Percentiles rank a stretch among this genome's conserved stretches.
Evolutionary conservation across 2,113 vertebrate genomes (phyloP).

Genomic region (Amblyornis subalaris): DNA sequence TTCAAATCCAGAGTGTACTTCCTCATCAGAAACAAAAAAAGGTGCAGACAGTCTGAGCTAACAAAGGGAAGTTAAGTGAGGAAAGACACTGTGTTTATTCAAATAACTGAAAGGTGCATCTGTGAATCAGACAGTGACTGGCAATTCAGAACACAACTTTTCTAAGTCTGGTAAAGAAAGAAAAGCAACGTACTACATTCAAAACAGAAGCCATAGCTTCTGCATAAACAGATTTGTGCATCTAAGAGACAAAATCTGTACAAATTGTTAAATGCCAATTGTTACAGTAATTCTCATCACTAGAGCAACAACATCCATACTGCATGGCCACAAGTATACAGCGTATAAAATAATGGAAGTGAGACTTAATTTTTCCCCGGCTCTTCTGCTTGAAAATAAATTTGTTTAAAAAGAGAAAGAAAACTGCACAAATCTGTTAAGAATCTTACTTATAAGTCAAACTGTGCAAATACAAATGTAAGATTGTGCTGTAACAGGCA

Average conservation of each 20-base stretch:
- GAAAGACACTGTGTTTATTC: slow-evolving; percentile 32
- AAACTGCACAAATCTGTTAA: slow-evolving; percentile 50
- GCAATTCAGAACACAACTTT: slow-evolving; percentile 39
- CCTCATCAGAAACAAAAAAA: slow-evolving; percentile 26
- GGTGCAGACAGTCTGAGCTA: slow-evolving; percentile 13
- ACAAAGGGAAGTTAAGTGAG: not conserved
- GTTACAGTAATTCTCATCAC: not conserved
- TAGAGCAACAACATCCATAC: not conserved
- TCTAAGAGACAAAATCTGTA: slow-evolving; percentile 5
- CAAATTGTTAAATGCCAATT: slow-evolving; percentile 32
- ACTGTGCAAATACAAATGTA: slow-evolving; percentile 49
- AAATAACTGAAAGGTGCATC: slow-evolving; percentile 41
- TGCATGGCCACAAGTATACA: not conserved
- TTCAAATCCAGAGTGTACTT: slow-evolving; percentile 6
- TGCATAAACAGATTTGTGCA: slow-evolving; percentile 42
- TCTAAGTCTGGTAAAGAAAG: slow-evolving; percentile 10
- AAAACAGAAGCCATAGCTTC: slow-evolving; percentile 33
- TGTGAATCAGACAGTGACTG: slow-evolving; percentile 52
- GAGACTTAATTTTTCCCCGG: not conserved
- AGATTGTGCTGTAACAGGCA: slow-evolving; percentile 62
- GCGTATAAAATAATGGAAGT: not conserved
- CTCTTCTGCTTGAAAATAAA: not conserved
- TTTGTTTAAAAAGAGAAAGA: not conserved
- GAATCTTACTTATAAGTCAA: slow-evolving; percentile 42
- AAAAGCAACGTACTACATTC: slow-evolving; percentile 42